Evolutionary conservation across 2,888 invertebrate species (phyloP).

Genomic region (Epirrita christyi): DNA sequence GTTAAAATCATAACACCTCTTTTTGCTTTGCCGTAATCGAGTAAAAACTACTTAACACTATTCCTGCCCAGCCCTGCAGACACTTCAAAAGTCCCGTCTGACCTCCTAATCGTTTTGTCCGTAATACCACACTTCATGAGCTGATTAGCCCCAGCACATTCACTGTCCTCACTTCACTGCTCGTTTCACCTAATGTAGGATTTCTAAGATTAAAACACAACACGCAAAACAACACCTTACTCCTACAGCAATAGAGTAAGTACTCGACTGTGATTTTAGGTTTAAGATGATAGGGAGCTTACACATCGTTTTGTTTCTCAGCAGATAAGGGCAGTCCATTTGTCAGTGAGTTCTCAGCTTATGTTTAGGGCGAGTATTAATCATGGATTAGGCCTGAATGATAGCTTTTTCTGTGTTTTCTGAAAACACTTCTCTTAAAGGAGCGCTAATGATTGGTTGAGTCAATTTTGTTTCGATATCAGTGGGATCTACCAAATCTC

Average conservation of each 20-base stretch:
- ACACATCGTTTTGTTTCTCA: constrained; percentile 38
- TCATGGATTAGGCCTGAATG: constrained; percentile 28
- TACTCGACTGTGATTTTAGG: not conserved
- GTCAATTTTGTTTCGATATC: too few relatives aligned
- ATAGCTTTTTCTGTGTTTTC: constrained; percentile 12
- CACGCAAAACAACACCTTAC: constrained; percentile 8
- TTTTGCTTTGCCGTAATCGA: too few relatives aligned
- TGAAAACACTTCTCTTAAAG: too few relatives aligned
- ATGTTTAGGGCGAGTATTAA: constrained; percentile 31
- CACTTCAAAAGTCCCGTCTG: constrained; percentile 7
- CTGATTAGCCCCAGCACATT: constrained; percentile 40
- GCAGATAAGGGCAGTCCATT: constrained; percentile 37
- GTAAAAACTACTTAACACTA: too few relatives aligned
- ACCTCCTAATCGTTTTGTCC: constrained; percentile 24
- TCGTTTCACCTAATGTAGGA: constrained; percentile 39
- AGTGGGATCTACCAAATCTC: too few relatives aligned
- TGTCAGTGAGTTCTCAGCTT: constrained; percentile 37
- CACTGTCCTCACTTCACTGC: constrained; percentile 38
- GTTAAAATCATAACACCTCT: too few relatives aligned
- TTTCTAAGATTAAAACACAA: constrained; percentile 33
- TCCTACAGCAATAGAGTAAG: constrained; percentile 1
- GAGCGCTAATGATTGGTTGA: too few relatives aligned
- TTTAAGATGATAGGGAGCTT: constrained; percentile 35
- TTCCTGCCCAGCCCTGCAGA: not conserved
- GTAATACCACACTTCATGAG: constrained; percentile 28